Evolutionary conservation across 2,113 vertebrate genomes (phyloP).

Genomic region (Percopsis transmontana): DNA sequence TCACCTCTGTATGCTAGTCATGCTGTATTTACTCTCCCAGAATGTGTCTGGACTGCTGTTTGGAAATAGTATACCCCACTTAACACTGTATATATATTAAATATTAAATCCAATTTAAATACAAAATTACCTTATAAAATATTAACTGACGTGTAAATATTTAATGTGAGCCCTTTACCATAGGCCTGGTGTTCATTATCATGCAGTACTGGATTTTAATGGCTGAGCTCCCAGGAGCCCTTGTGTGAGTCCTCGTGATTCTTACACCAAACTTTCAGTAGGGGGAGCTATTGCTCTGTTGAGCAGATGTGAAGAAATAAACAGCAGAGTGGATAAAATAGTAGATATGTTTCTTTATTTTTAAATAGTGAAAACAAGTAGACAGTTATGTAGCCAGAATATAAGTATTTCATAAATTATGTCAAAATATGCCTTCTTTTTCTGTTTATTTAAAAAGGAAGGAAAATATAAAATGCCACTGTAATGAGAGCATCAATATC

Average conservation of each 20-base stretch:
- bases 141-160: conserved; percentile 77
- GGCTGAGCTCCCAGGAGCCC: conserved; percentile 48
- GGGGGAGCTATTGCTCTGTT: conserved; percentile 55
- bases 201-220: conserved; percentile 68
- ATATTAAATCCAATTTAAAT: conserved; percentile 82
- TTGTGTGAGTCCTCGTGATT: background rate
- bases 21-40: conserved; percentile 41
- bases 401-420: too few species aligned
- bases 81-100: conserved; percentile 78
- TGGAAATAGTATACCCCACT: conserved; percentile 68
- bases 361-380: background rate
- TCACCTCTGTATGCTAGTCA: conserved; percentile 26
- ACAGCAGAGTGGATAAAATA: background rate
- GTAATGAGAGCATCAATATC: background rate
- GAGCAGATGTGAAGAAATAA: background rate
- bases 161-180: conserved; percentile 78
- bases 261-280: conserved; percentile 17
- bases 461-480: background rate
- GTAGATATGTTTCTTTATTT: background rate
- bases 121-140: conserved; percentile 79
- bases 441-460: background rate
- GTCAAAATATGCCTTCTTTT: too few species aligned
- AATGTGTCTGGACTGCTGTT: conserved; percentile 62
- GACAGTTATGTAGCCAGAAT: background rate
- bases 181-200: conserved; percentile 68